Conservation (phyloP, 2,113 vertebrate species). For the Gallinago paraguaiae region DNA sequence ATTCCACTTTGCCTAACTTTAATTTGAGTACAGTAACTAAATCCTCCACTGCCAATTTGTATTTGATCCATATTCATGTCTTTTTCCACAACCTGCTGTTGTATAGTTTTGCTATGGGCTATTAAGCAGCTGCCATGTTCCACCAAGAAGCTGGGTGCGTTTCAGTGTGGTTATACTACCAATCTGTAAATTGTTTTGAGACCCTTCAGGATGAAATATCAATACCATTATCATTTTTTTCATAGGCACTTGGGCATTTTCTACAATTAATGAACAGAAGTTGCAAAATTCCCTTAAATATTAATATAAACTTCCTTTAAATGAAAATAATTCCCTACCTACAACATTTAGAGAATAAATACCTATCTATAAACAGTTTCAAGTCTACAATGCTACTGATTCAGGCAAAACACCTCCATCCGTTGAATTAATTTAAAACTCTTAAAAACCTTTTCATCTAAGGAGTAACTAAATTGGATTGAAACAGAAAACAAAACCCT, state of each 20-base stretch:
- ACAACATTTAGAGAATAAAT: conserved; percentile 19
- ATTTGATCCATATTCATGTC: conserved; percentile 57
- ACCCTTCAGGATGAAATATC: conserved; percentile 64
- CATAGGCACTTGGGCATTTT: conserved; percentile 45
- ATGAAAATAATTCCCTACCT: conserved; percentile 20
- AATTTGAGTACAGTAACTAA: conserved; percentile 22
- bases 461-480: neutral
- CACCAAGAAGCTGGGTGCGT: conserved; percentile 40
- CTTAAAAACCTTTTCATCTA: neutral
- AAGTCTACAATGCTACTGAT: neutral
- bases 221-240: conserved; percentile 54
- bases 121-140: conserved; percentile 67
- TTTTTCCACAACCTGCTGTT: conserved; percentile 43
- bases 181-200: conserved; percentile 56
- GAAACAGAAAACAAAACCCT: neutral
- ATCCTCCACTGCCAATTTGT: conserved; percentile 35
- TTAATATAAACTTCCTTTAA: conserved; percentile 48
- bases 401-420: neutral
- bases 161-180: conserved; percentile 31
- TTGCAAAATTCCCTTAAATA: conserved; percentile 51
- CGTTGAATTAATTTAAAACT: neutral
- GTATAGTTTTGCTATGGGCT: conserved; percentile 51
- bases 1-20: conserved; percentile 7
- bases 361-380: neutral
- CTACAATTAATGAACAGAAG: conserved; percentile 65